Conservation (phyloP, 1,140 invertebrate species). For the Drosophila malerkotliana region DNA sequence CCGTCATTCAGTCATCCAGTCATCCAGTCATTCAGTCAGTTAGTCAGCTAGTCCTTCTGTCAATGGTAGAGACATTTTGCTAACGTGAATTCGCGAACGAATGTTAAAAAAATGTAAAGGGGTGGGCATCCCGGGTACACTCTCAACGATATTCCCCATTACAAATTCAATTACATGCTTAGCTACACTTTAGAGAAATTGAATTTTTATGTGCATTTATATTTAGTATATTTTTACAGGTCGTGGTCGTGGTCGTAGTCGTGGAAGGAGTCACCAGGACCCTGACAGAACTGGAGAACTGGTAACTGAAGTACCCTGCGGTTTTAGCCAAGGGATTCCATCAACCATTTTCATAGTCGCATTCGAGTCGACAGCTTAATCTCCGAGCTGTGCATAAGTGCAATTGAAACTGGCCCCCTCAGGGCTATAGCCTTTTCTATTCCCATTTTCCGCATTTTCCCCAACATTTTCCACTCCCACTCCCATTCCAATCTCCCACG, state of each 20-base stretch:
- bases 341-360: slow-evolving; percentile 67
- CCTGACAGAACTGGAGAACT: not conserved
- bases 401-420: slow-evolving; percentile 42
- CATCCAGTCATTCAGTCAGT: slow-evolving; percentile 6
- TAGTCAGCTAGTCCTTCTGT: slow-evolving; percentile 29
- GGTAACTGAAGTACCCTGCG: slow-evolving; percentile 33
- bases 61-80: slow-evolving; percentile 56
- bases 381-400: slow-evolving; percentile 49
- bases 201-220: slow-evolving; percentile 82
- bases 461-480: too few relatives aligned
- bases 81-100: slow-evolving; percentile 62
- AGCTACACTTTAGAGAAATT: slow-evolving; percentile 82
- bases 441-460: too few relatives aligned
- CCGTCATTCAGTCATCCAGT: slow-evolving; percentile 9
- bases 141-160: slow-evolving; percentile 77
- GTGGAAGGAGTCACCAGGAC: too few relatives aligned
- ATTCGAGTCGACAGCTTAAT: slow-evolving; percentile 65
- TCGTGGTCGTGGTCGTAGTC: too few relatives aligned
- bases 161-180: slow-evolving; percentile 82
- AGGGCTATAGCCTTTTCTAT: not conserved
- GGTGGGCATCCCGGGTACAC: slow-evolving; percentile 28
- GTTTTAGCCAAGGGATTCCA: slow-evolving; percentile 39
- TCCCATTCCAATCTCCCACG: too few relatives aligned
- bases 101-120: slow-evolving; percentile 18
- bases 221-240: slow-evolving; percentile 78